Percentiles rank a stretch among this genome's conserved stretches.
Evolutionary conservation across 1,140 invertebrate species (phyloP).

Genomic region (Kradibia gibbosae): DNA sequence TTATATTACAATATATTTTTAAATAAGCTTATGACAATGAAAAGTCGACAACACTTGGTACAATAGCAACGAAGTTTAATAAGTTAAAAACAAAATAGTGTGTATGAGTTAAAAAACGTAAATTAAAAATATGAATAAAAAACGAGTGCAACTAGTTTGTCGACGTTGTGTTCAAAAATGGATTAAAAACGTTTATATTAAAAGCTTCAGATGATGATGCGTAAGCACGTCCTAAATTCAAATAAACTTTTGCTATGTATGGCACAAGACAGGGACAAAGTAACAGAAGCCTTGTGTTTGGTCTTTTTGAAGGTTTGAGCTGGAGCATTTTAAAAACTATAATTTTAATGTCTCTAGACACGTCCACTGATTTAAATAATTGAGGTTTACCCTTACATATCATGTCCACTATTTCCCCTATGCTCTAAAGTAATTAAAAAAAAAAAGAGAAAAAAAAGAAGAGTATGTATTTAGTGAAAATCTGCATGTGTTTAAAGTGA

Average conservation of each 20-base stretch:
- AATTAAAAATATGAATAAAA: not conserved
- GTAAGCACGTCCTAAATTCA: slow-evolving; percentile 63
- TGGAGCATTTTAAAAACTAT: slow-evolving; percentile 66
- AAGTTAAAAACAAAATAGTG: too few relatives aligned
- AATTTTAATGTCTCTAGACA: slow-evolving; percentile 53
- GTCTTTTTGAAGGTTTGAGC: slow-evolving; percentile 58
- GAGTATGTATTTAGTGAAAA: too few relatives aligned
- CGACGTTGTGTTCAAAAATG: slow-evolving; percentile 15
- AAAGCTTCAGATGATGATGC: not conserved
- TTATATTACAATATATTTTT: too few relatives aligned
- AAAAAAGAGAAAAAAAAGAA: slow-evolving; percentile 4
- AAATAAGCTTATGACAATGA: too few relatives aligned
- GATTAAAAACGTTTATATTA: slow-evolving; percentile 24
- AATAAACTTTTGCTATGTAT: slow-evolving; percentile 58
- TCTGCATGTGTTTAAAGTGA: not conserved
- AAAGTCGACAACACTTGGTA: too few relatives aligned
- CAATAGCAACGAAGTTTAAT: too few relatives aligned
- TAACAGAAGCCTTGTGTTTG: slow-evolving; percentile 60
- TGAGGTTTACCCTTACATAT: slow-evolving; percentile 55
- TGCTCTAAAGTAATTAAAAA: slow-evolving; percentile 52
- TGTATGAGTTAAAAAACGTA: too few relatives aligned
- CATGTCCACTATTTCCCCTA: slow-evolving; percentile 58
- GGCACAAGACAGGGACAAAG: slow-evolving; percentile 62
- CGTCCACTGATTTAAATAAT: slow-evolving; percentile 51
- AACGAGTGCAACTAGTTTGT: not conserved